Base-by-base conservation (phyloP, 2,797 vertebrate genomes). In the Cynodonichthys magdalenae region DNA sequence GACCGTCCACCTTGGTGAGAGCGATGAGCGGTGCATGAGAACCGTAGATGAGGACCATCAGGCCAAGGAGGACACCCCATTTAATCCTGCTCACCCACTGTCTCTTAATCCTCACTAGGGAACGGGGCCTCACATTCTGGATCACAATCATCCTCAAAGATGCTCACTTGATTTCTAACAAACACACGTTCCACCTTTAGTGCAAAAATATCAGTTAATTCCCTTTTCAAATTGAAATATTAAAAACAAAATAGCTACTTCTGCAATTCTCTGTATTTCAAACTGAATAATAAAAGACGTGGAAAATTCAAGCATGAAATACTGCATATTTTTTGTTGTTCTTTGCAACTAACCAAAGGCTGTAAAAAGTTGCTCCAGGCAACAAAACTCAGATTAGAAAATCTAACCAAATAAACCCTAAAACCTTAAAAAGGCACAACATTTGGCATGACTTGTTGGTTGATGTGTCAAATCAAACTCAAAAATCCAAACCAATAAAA, bases 21-120 rank as follows among this genome's bases (percentile, higher is more conserved):
- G 92, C 87, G 53, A 99, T 93, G 48, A 98, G 93, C 0, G 97
- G 97, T 0, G 97, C 95, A 0, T 98, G 97, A 51, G 97, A 97
- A 63, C 96, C 96, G 0, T 97, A 98, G 69, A 96, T 94, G 47
- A 93, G 52, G 47, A 96, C 92, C 15, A 97, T 95, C 0, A 96
- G 58, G 10, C 91, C 64, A 29, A 98, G 84, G 76, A 97, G 93
- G 69, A 93, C 74, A 0, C 63, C 91, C 96, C 97, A 98, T 14
- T 88, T 75, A 9, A 87, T 72, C 63, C 63, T 80, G 53, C 14
- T 76, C 34, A 82, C 39, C 72, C 87, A 83, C 56, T 4, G 74
- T 15, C 80, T 88, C 63, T 66, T 73, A 6, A 52, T 66, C 36
- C 53, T 57, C 2, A 27, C 41, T 1, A 75, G 68, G 72, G 86